These are phyloP conservation scores for Lycorma delicatula DNA, from an alignment of 1,140 invertebrate genomes.

Conservation along the genomic window DNA sequence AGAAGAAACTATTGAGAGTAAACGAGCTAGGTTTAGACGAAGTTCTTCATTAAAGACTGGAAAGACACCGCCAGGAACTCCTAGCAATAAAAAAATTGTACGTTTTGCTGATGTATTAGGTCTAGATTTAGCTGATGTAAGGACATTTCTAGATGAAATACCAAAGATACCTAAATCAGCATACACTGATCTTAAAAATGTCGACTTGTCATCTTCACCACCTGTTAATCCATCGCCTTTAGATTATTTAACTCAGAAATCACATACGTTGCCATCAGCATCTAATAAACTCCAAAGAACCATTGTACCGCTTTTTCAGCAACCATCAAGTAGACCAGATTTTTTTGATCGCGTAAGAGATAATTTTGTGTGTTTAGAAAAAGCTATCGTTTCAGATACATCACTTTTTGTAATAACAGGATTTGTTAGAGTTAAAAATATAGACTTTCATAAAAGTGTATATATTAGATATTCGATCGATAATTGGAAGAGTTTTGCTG, in stretches of 20 bases:
- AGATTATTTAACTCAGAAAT: constrained; percentile 35
- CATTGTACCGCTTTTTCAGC: constrained; percentile 69
- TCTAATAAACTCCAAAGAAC: constrained; percentile 23
- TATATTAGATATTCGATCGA: constrained; percentile 79
- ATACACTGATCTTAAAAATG: constrained; percentile 57
- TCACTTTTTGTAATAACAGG: constrained; percentile 70
- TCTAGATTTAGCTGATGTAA: constrained; percentile 81
- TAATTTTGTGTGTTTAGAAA: constrained; percentile 67
- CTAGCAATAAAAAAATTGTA: constrained; percentile 85
- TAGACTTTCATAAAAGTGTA: constrained; percentile 87
- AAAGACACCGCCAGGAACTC: constrained; percentile 84
- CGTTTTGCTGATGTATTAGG: constrained; percentile 91
- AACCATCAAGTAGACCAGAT: constrained; percentile 62
- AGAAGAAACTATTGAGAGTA: constrained; percentile 11
- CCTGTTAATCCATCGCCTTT: not conserved
- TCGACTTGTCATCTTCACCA: constrained; percentile 36
- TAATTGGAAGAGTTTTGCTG: constrained; percentile 73
- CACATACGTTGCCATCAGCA: not conserved
- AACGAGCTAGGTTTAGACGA: constrained; percentile 38
- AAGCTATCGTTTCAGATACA: constrained; percentile 61
- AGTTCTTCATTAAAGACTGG: constrained; percentile 83
- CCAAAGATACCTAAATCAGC: constrained; percentile 80
- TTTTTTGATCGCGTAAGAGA: constrained; percentile 63
- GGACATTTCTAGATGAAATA: constrained; percentile 82
- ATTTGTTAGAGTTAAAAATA: constrained; percentile 76